A percentile compares a stretch with the other conserved stretches of the same genome.
These are phyloP conservation scores for Oncorhynchus keta DNA, from an alignment of 2,113 vertebrate species.

Conservation along the genomic window DNA sequence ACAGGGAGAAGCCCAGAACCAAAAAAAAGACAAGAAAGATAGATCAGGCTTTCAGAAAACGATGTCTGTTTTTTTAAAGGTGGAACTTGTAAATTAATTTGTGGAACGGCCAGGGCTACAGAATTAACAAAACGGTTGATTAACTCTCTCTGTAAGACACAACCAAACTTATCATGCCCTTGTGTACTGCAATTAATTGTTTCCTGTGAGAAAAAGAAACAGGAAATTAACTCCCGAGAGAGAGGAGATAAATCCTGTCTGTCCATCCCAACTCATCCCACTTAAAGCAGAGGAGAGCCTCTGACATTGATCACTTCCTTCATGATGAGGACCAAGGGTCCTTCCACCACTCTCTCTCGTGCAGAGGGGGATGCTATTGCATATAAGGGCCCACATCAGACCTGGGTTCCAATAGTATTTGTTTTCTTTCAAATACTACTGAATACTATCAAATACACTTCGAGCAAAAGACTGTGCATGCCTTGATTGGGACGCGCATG, in stretches of 20 bases:
- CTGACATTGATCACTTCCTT: too few species aligned
- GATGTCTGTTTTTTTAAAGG: neutral
- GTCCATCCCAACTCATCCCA: slow-evolving; percentile 27
- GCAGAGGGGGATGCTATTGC: too few species aligned
- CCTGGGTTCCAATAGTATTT: too few species aligned
- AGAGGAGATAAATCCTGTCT: slow-evolving; percentile 12
- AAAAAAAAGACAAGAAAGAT: slow-evolving; percentile 12
- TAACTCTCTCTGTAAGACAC: slow-evolving; percentile 18
- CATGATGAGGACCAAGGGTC: too few species aligned
- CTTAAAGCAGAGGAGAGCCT: slow-evolving; percentile 8
- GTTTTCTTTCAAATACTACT: too few species aligned
- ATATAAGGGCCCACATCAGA: neutral
- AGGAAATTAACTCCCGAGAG: slow-evolving; percentile 41
- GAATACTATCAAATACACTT: too few species aligned
- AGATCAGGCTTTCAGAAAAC: too few species aligned
- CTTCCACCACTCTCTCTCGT: too few species aligned
- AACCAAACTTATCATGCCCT: slow-evolving; percentile 51
- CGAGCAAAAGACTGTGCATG: neutral
- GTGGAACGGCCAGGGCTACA: too few species aligned
- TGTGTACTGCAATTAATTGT: slow-evolving; percentile 69
- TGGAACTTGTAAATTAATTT: too few species aligned
- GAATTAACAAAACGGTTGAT: neutral
- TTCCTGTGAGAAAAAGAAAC: slow-evolving; percentile 40
- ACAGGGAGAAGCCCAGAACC: slow-evolving; percentile 18
- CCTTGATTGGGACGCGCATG: neutral